A percentile compares a stretch with the other conserved stretches of the same genome.
phyloP scores from a whole-genome alignment of 2,113 vertebrate species.

The Burhinus oedicnemus region DNA sequence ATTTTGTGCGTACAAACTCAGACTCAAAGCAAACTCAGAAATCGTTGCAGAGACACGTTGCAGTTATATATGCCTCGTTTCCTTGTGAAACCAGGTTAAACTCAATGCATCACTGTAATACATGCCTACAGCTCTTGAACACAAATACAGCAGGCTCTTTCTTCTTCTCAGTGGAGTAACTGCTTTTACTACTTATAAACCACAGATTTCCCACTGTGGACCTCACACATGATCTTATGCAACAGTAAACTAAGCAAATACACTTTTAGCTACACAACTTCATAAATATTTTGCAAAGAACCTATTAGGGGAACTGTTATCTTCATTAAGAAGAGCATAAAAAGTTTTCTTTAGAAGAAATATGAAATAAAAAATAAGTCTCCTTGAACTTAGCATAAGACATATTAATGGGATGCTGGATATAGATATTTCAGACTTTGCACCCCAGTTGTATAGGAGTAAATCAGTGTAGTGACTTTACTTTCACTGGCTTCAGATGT shows the following conservation, averaged over 20 bases:
- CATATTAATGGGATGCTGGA: neutral
- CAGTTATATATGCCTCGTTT: neutral
- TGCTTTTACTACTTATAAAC: neutral
- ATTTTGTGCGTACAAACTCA: neutral
- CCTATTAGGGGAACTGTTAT: neutral
- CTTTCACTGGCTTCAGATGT: neutral
- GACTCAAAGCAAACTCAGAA: neutral
- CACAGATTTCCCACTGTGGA: neutral
- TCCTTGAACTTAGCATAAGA: neutral
- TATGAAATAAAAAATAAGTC: neutral
- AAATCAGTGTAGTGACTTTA: neutral
- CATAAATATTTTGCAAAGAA: neutral
- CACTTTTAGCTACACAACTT: neutral
- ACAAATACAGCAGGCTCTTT: neutral
- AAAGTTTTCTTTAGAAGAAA: neutral
- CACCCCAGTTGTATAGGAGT: neutral
- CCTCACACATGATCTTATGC: neutral
- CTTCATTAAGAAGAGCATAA: neutral
- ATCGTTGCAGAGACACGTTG: neutral
- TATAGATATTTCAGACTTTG: neutral
- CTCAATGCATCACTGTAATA: neutral
- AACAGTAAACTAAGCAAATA: neutral
- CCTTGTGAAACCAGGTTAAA: neutral
- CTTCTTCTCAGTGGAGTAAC: neutral
- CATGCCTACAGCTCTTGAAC: neutral